Evolutionary conservation across 2,113 vertebrate genomes (phyloP).

Genomic region (Sphaerodactylus townsendi): DNA sequence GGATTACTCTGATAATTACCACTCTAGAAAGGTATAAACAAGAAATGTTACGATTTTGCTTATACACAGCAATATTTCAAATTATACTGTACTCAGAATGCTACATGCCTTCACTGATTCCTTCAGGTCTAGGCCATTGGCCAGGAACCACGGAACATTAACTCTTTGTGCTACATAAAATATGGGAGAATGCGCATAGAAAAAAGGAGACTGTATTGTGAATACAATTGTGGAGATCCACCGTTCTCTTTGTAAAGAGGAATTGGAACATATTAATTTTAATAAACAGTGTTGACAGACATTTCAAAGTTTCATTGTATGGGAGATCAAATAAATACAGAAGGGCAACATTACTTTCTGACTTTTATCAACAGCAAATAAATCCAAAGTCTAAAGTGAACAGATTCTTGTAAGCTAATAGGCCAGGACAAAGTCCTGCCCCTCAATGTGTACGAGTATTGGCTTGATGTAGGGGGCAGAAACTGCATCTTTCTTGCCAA

Average conservation of each 20-base stretch:
- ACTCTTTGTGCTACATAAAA: background rate
- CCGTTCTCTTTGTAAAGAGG: background rate
- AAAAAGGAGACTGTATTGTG: background rate
- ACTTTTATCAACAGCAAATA: conserved; percentile 66
- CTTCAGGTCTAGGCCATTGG: background rate
- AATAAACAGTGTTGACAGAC: background rate
- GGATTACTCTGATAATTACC: too few relatives aligned
- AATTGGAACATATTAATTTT: background rate
- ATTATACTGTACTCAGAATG: background rate
- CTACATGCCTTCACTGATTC: background rate
- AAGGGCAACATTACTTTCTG: conserved; percentile 40
- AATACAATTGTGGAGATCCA: background rate
- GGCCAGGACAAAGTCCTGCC: background rate
- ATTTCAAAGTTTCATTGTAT: background rate
- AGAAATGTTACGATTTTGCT: background rate
- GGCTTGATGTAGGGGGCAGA: conserved; percentile 12
- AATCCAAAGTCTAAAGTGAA: conserved; percentile 57
- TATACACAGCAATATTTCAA: background rate
- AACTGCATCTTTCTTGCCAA: background rate
- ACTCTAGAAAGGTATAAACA: background rate
- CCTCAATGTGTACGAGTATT: background rate
- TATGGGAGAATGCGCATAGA: background rate
- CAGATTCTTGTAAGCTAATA: rapidly evolving
- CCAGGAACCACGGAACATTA: background rate
- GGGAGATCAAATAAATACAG: conserved; percentile 28